A percentile compares a stretch with the other conserved stretches of the same genome.
phyloP scores from a whole-genome alignment of 2,113 vertebrate genomes.

The Indicator maculatus region DNA sequence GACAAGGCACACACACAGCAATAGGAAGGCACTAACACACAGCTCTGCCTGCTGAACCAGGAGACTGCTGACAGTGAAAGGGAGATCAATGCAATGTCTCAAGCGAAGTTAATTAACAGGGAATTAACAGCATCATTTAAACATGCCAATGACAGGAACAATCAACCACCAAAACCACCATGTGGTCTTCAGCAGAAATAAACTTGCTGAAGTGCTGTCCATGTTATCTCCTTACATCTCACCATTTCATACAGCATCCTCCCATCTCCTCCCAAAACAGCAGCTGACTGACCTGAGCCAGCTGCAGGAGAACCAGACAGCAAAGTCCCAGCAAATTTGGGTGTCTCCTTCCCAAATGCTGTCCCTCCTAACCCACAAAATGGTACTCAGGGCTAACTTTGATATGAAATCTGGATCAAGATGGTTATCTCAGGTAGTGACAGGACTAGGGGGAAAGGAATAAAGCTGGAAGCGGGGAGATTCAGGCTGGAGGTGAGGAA shows the following conservation, averaged over 20 bases:
- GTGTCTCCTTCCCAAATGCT: neutral
- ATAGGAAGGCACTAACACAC: neutral
- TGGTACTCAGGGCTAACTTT: neutral
- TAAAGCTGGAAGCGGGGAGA: too few relatives aligned
- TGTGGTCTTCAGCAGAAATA: neutral
- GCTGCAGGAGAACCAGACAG: neutral
- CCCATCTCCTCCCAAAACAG: neutral
- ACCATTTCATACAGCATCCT: neutral
- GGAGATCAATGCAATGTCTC: neutral
- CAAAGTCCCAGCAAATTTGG: too few relatives aligned
- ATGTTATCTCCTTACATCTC: neutral
- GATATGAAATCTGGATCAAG: neutral
- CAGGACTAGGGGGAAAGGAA: too few relatives aligned
- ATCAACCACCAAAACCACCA: rapidly evolving
- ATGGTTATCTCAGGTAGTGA: too few relatives aligned
- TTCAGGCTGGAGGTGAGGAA: too few relatives aligned
- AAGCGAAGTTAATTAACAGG: neutral
- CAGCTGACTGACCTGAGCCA: neutral
- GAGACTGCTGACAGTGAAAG: neutral
- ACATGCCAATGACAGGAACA: neutral
- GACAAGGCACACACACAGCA: rapidly evolving
- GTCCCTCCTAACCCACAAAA: neutral
- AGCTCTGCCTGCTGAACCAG: neutral
- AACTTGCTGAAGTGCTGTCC: neutral
- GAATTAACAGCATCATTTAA: neutral